Conservation (phyloP, 92 coral and sea anemone genomes). For the Parazoanthus darwini region DNA sequence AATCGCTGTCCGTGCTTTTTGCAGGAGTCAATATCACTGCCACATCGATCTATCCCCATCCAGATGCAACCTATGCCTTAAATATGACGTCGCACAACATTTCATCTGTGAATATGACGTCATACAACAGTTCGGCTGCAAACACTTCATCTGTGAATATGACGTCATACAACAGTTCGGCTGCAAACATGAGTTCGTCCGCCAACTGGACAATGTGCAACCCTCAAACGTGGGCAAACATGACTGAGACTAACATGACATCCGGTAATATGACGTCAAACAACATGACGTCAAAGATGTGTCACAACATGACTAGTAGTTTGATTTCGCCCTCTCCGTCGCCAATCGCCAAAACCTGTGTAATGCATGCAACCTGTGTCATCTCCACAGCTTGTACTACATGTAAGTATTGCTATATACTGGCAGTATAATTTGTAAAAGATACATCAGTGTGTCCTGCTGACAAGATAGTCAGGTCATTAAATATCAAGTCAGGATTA, state of each 20-base stretch:
- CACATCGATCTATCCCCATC: background rate
- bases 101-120: conserved; percentile 3
- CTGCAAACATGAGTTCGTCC: background rate
- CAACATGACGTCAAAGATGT: conserved; percentile 7
- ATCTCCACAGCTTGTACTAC: conserved; percentile 2
- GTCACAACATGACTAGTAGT: background rate
- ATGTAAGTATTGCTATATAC: background rate
- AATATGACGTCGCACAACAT: conserved; percentile 20
- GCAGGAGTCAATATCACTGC: background rate
- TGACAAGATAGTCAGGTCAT: no score
- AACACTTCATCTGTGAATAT: background rate
- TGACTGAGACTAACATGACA: conserved; percentile 5
- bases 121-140: background rate
- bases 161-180: background rate
- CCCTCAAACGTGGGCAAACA: background rate
- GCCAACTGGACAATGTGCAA: background rate
- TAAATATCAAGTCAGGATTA: no score
- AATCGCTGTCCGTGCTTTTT: background rate
- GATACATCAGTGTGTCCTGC: background rate
- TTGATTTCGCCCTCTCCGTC: conserved; percentile 11
- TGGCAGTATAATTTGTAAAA: background rate
- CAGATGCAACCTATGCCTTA: conserved; percentile 1
- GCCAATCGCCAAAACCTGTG: background rate
- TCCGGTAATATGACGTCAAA: conserved; percentile 1
- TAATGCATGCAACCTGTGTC: conserved; percentile 20